Evolutionary conservation across 1,140 invertebrate species (phyloP), one percentile per base, ranked within the genome.

Genomic region (Papilio aristodemus): DNA sequence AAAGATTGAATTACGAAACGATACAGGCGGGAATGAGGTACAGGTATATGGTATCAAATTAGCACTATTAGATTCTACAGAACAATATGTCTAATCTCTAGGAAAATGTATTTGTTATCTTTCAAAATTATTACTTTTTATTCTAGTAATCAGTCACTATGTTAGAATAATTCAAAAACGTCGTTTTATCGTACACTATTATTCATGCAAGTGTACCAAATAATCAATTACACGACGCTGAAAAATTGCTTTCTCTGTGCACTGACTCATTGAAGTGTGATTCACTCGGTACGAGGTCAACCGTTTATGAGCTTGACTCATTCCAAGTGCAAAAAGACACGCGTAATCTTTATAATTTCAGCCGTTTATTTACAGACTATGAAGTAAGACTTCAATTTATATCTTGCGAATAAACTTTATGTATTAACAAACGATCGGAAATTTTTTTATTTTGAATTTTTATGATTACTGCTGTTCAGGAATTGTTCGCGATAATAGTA

Each of bases 211-310:
- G 13, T 36, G 11, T 59, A 17, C 57, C n/a, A 54, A 58, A 32
- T 6, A 59, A 59, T n/a, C 25, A 58, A 32, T 58, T 32, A 13
- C 36, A 38, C 59, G 36, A 38, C 36, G 32, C 36, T 62, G 59
- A 62, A 62, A 60, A 62, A 62, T 62, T 36, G 36, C 36, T 62
- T 62, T 62, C 59, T 62, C n/a, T 19, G 32, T 36, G n/a, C 10
- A 62, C 14, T 62, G 59, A 62, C n/a, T 62, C 59, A 62, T 62
- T 62, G 59, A 59, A 32, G 13, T 14, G 32, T 62, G 59, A 62
- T 36, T 62, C 59, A 62, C 32, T 36, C n/a, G 32, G n/a, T 38
- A 17, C 59, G 36, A 62, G 59, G 59, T 38, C 36, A 62, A 19
- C 10, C 32, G 36, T 37, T 36, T 62, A 38, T 38, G 36, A 37